Percentiles rank a stretch among this genome's conserved stretches.
Conservation (phyloP, 2,888 invertebrate species). For the Chloromyia formosa region DNA sequence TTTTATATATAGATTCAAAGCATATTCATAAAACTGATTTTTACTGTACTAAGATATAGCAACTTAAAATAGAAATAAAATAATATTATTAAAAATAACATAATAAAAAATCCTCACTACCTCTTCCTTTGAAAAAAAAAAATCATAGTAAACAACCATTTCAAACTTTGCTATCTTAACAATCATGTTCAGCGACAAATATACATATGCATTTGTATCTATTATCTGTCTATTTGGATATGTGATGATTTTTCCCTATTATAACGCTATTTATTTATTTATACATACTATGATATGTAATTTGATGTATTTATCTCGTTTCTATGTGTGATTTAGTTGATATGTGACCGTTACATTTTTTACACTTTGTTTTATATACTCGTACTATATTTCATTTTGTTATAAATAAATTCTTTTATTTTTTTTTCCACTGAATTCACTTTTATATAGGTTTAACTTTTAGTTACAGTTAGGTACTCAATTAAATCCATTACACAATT, state of each 20-base stretch:
- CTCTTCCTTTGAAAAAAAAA: too few relatives aligned
- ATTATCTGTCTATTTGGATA: too few relatives aligned
- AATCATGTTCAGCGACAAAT: too few relatives aligned
- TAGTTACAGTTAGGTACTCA: constrained; percentile 7
- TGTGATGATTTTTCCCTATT: neutral
- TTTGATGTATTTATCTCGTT: constrained; percentile 58
- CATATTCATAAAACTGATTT: too few relatives aligned
- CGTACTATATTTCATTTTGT: neutral
- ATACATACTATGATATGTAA: constrained; percentile 51
- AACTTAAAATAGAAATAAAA: too few relatives aligned
- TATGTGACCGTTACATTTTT: constrained; percentile 51
- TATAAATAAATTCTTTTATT: constrained; percentile 12
- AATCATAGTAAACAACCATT: constrained; percentile 17
- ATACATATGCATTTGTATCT: too few relatives aligned
- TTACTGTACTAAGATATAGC: too few relatives aligned
- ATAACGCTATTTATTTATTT: constrained; percentile 50
- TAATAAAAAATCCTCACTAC: too few relatives aligned
- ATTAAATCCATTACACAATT: constrained; percentile 40
- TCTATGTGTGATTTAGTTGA: constrained; percentile 43
- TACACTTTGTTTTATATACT: constrained; percentile 9
- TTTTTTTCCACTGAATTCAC: neutral
- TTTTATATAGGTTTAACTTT: neutral
- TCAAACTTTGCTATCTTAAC: neutral
- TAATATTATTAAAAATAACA: too few relatives aligned
- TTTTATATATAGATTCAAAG: too few relatives aligned